A percentile compares a stretch with the other conserved stretches of the same genome.
Evolutionary conservation across 2,113 vertebrate genomes (phyloP).

Genomic region (Gulo gulo): DNA sequence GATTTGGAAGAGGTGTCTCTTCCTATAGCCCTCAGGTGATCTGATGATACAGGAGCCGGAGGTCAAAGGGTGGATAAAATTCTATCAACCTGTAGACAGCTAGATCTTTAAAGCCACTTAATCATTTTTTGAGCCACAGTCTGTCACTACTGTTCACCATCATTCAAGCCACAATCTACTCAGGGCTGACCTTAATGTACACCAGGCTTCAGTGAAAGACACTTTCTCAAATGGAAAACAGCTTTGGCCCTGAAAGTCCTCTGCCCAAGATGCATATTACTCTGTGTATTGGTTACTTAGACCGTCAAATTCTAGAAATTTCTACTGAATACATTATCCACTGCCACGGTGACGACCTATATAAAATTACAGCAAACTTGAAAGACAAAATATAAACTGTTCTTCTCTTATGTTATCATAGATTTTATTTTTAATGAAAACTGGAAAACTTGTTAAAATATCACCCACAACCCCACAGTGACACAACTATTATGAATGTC

Average conservation of each 20-base stretch:
- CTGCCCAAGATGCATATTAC: not conserved
- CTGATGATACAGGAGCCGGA: not conserved
- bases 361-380: slow-evolving; percentile 1
- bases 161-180: not conserved
- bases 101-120: not conserved
- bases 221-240: not conserved
- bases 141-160: not conserved
- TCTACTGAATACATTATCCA: not conserved
- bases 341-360: not conserved
- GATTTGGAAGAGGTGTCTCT: not conserved
- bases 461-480: not conserved
- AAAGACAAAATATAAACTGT: not conserved
- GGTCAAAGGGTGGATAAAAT: slow-evolving; percentile 19
- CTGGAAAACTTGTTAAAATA: not conserved
- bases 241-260: not conserved
- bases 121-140: not conserved
- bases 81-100: not conserved
- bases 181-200: not conserved
- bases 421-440: not conserved
- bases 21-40: not conserved
- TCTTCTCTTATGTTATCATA: not conserved
- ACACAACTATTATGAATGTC: not conserved
- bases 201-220: not conserved
- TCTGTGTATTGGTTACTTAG: not conserved
- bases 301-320: not conserved